These are phyloP conservation scores for Platygyra sinensis DNA, from an alignment of 64 coral and sea anemone species.

Conservation along the genomic window DNA sequence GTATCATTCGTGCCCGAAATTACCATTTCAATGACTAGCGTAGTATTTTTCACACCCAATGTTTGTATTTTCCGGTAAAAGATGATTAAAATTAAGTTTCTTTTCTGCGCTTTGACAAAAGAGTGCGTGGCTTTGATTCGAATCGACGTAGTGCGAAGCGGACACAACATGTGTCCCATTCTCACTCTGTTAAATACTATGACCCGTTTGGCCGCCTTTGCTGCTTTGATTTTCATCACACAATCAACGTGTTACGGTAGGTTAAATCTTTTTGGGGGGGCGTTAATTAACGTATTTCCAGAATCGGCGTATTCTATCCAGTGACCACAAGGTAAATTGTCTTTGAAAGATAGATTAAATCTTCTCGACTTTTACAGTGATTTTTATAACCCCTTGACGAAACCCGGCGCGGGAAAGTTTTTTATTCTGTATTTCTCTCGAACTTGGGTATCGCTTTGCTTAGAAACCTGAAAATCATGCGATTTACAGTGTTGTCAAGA, in stretches of 20 bases:
- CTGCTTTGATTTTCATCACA: not conserved
- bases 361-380: not conserved
- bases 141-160: not conserved
- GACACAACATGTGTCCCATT: not conserved
- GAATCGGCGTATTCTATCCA: not conserved
- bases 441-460: too few relatives aligned
- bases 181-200: not conserved
- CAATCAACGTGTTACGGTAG: not conserved
- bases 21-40: constrained; percentile 11
- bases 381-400: not conserved
- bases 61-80: constrained; percentile 54
- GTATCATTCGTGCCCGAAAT: not conserved
- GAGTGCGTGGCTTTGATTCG: not conserved
- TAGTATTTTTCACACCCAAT: constrained; percentile 32
- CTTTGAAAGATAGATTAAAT: not conserved
- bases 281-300: not conserved
- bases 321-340: not conserved
- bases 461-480: too few relatives aligned
- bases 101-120: constrained; percentile 10
- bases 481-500: too few relatives aligned
- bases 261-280: not conserved
- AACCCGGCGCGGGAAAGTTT: not conserved
- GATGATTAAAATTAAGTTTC: constrained; percentile 40
- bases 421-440: too few relatives aligned
- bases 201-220: not conserved